A percentile compares a stretch with the other conserved stretches of the same genome.
These are phyloP conservation scores for Narcine bancroftii DNA, from an alignment of 2,113 vertebrate genomes.

Conservation along the genomic window DNA sequence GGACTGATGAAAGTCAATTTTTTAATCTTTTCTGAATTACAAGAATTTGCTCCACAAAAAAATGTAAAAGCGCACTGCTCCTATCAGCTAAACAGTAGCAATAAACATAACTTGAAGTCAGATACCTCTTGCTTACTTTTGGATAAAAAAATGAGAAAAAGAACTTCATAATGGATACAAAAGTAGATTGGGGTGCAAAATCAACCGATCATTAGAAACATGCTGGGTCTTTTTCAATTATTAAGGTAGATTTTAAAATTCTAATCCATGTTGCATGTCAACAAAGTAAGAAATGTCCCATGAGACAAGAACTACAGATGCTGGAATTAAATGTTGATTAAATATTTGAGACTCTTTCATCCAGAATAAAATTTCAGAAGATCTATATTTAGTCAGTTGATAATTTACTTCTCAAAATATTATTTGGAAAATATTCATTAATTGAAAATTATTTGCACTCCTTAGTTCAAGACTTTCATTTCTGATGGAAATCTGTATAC, in stretches of 20 bases:
- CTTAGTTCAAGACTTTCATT: too few species aligned
- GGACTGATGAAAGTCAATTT: not conserved
- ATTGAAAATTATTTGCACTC: too few species aligned
- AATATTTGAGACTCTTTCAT: not conserved
- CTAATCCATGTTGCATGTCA: not conserved
- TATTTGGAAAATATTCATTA: not conserved
- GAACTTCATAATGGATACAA: not conserved
- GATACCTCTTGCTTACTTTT: not conserved
- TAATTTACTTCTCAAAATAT: not conserved
- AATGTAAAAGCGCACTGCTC: not conserved
- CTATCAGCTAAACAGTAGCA: not conserved
- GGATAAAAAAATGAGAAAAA: not conserved
- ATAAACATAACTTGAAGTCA: not conserved
- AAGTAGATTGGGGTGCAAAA: not conserved
- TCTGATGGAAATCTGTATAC: not conserved
- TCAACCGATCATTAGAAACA: not conserved
- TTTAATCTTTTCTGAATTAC: not conserved
- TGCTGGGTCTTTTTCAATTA: not conserved
- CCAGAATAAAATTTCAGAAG: not conserved
- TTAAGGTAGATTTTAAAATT: not conserved
- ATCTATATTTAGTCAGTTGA: not conserved
- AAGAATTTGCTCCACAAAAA: not conserved
- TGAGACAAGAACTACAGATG: too few species aligned
- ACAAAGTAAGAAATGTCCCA: not conserved
- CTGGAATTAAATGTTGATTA: not conserved